Conservation (phyloP, 1,140 invertebrate species). For the Neomicropteryx cornuta region DNA sequence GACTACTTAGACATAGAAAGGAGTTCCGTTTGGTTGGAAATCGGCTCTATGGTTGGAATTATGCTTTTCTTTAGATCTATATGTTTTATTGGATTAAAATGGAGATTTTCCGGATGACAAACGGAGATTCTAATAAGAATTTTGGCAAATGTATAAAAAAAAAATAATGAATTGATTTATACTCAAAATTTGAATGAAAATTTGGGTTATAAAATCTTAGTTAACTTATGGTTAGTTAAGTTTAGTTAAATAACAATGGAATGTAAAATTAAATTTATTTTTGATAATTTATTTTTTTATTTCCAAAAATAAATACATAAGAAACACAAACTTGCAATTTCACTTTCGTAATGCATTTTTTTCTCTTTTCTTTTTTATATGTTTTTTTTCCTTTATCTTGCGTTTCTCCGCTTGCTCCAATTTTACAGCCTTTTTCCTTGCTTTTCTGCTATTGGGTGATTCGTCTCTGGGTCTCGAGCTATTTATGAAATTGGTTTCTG, state of each 20-base stretch:
- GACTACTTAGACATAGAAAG: conserved; percentile 43
- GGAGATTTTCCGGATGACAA: conserved; percentile 41
- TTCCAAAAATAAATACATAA: too few relatives aligned
- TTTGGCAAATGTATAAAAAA: background rate
- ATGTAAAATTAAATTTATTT: conserved; percentile 1
- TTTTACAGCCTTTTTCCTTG: conserved; percentile 75
- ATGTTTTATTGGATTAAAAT: conserved; percentile 40
- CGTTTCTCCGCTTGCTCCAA: conserved; percentile 84
- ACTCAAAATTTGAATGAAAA: conserved; percentile 1
- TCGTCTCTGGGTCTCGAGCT: conserved; percentile 73
- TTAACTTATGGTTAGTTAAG: background rate
- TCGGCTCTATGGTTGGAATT: conserved; percentile 34
- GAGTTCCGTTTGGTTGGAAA: conserved; percentile 40
- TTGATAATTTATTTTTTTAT: background rate
- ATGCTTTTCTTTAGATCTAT: conserved; percentile 40
- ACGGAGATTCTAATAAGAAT: background rate
- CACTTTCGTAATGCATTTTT: conserved; percentile 41
- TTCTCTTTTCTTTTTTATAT: conserved; percentile 86
- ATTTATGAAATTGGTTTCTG: conserved; percentile 50
- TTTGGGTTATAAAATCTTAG: background rate
- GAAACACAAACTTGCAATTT: conserved; percentile 1
- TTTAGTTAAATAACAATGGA: background rate
- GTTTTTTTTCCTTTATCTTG: conserved; percentile 89
- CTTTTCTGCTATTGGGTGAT: conserved; percentile 74
- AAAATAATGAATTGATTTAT: background rate